Base-by-base conservation (phyloP, 2,113 vertebrate genomes). In the Pyrgilauda ruficollis region DNA sequence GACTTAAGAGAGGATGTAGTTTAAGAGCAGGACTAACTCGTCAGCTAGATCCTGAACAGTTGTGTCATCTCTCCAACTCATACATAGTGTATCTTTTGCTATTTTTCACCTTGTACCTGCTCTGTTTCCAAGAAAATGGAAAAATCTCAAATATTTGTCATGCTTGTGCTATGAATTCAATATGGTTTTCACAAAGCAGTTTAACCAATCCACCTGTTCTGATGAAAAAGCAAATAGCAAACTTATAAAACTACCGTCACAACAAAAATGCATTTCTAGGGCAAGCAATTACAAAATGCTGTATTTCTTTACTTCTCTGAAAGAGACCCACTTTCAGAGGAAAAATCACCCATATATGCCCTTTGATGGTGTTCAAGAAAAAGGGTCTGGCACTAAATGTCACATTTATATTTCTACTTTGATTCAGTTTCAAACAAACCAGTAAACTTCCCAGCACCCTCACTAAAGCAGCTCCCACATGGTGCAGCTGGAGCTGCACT, bases 341-440 rank as follows among this genome's bases (percentile, higher is more conserved):
- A 43, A 87, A 77, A 58, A 56, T 61, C 44, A 68, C 22, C 14
- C 35, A 52, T 19, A 82, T 61, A 47, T 1, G 1, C 44, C 14
- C 33, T 75, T 85, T 17, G 6, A 33, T 19, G 4, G 8, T 46
- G 3, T 49, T 76, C 58, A 90, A 31, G 50, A 28, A 83, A 61
- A 16, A 61, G 17, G 2, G 6, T 63, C 10, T 47, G 15, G 20
- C 0, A 0, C 39, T 28, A 79, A 61, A 61, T 27, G 6, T n/a
- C 44, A 56, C 41, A 26, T 4, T 41, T 53, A 4, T 1, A 24
- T 62, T 86, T 90, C 49, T 76, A 33, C 16, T 94, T 80, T 76
- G 79, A 90, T 69, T 69, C 66, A 13, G n/a, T 69, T 87, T 84
- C 63, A 59, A 50, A 56, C 23, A 58, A 58, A 61, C 18, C 67